phyloP scores from a whole-genome alignment of 2,888 invertebrate species.

The Theretra japonica region DNA sequence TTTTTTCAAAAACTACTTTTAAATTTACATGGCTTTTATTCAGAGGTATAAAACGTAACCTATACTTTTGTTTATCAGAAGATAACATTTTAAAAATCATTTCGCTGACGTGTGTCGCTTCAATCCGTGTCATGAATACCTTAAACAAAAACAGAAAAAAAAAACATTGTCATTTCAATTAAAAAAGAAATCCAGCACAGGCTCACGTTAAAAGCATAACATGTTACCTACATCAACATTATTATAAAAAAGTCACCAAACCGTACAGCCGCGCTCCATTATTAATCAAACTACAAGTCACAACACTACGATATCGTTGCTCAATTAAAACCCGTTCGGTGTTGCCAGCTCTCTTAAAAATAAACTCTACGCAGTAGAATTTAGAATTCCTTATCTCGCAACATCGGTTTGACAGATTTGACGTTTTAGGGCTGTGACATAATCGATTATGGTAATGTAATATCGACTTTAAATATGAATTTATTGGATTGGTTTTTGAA shows the following conservation, averaged over 20 bases:
- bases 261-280: conserved; percentile 78
- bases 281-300: conserved; percentile 83
- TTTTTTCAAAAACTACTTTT: too few species aligned
- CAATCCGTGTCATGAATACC: conserved; percentile 5
- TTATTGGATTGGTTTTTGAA: conserved; percentile 38
- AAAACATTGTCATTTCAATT: conserved; percentile 29
- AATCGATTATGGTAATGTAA: conserved; percentile 37
- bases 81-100: neutral
- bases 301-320: conserved; percentile 82
- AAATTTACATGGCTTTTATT: too few species aligned
- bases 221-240: conserved; percentile 71
- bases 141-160: conserved; percentile 16
- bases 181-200: conserved; percentile 39
- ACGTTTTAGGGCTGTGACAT: conserved; percentile 1
- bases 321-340: conserved; percentile 78
- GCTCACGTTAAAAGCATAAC: conserved; percentile 67
- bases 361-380: accelerated
- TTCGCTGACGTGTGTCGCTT: conserved; percentile 5
- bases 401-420: neutral
- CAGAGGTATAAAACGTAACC: neutral
- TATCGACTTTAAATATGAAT: conserved; percentile 43
- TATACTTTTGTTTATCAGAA: neutral
- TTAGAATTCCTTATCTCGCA: conserved; percentile 37
- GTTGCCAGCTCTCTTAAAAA: conserved; percentile 38
- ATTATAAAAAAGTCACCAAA: conserved; percentile 61